Base-by-base conservation (phyloP, 2,113 vertebrate species). In the Otocyon megalotis region DNA sequence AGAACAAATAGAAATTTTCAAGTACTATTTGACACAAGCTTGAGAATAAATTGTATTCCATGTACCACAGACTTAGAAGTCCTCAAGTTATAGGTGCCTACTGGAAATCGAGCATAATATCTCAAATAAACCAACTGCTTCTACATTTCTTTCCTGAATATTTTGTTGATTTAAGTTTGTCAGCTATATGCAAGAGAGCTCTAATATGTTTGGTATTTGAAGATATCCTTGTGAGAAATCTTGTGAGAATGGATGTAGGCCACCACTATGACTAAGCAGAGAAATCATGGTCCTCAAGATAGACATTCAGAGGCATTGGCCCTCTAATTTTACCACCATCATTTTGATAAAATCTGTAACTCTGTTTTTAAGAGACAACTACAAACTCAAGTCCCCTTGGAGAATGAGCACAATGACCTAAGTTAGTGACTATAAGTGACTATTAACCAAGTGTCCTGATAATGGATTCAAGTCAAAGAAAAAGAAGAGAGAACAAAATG, bases 1-100 rank as follows among this genome's bases (percentile, higher is more conserved):
- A 77, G 19, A 95, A 48, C 15, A 94, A 96, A 84, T n/a, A 92
- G 32, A 88, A 32, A 87, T 19, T 32, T 88, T 92, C 32, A 77
- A 56, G 56, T 15, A 0, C 16, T 96, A 10, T 69, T 95, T 97
- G 81, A 56, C 17, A 83, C 5, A 84, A 93, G 54, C 58, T 88
- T 85, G 88, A 95, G 37, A 91, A 76, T 90, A 93, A 95, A 74
- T 56, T 15, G 2, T 28, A 24, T 50, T 91, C 16, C 3, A 16
- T 77, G 50, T 53, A n/a, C 26, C 43, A 54, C n/a, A 86, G 77
- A 90, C 56, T 84, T 96, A 90, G 53, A 96, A 12, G 9, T 63
- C 28, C 16, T 92, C 12, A 19, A 62, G 28, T 8, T 13, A 26
- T 94, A 3, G 16, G 13, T 89, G 17, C 26, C 14, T 82, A 37